Conservation (phyloP, 2,888 invertebrate species). For the Hedychridium roseum region DNA sequence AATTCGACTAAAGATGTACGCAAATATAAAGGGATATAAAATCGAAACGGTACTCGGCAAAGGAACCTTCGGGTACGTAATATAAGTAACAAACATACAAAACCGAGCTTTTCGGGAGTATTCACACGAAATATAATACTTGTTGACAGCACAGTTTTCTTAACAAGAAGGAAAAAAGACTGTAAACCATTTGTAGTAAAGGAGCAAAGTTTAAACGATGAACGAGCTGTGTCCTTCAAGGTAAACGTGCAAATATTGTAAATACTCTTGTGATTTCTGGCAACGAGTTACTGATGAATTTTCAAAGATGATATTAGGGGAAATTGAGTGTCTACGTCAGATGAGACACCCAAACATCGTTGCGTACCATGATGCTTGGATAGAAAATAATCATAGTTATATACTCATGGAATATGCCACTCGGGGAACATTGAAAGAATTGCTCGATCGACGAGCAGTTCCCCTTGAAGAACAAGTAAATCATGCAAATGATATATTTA, state of each 20-base stretch:
- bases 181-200: conserved; percentile 50
- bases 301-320: conserved; percentile 47
- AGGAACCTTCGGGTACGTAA: conserved; percentile 54
- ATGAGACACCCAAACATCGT: conserved; percentile 58
- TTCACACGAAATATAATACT: conserved; percentile 1
- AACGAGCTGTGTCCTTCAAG: conserved; percentile 30
- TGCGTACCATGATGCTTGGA: conserved; percentile 55
- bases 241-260: too few species aligned
- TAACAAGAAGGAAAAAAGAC: conserved; percentile 46
- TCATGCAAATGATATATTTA: not conserved
- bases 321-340: conserved; percentile 48
- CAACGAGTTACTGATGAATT: not conserved
- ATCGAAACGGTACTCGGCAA: conserved; percentile 41
- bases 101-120: not conserved
- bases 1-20: conserved; percentile 8
- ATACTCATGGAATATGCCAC: conserved; percentile 91
- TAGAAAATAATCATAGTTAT: conserved; percentile 48
- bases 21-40: conserved; percentile 28
- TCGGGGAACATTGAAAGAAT: conserved; percentile 79
- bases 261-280: not conserved
- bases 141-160: conserved; percentile 43
- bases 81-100: too few species aligned
- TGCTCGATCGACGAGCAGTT: conserved; percentile 65
- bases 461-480: conserved; percentile 50
- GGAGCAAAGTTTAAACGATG: conserved; percentile 35